Evolutionary conservation across 1,140 invertebrate genomes (phyloP), one percentile per base, ranked within the genome.

Genomic region (Bombus superbus): DNA sequence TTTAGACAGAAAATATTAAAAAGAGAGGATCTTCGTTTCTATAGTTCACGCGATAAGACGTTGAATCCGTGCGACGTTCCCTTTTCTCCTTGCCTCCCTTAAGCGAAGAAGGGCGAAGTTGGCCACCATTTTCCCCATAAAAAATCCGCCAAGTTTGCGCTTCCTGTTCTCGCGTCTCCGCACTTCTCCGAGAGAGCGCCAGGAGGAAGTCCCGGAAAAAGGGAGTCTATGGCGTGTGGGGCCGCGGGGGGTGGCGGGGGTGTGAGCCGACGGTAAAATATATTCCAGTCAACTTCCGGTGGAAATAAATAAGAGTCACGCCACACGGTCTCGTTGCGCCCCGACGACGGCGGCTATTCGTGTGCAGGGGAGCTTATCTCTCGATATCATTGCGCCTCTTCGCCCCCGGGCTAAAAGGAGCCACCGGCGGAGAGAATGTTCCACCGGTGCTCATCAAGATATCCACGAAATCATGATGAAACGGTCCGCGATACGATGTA

Each of bases 271-370:
- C 89, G 92, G 92, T 92, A 91, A 95, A 94, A 95, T 95, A 95
- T 95, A 95, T 95, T 95, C 94, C 93, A 93, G 92, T 94, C 92
- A 93, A 94, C 93, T 95, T 95, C 95, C 95, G 95, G 85, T 95
- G 91, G 93, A 95, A 94, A 95, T 95, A 95, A 95, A 95, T 95
- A 95, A 95, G 89, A 95, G 94, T 95, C 95, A 94, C 94, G 93
- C 94, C 93, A 94, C 88, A 88, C 91, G 87, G 91, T 91, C 92
- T 90, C 89, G 90, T 88, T 92, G 90, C 92, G 90, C 87, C 91
- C 91, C 90, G 91, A 89, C 90, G 86, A 88, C 86, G 91, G 90
- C 91, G 92, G 89, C 93, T 89, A 92, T 92, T 93, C 91, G 92
- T 92, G 91, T 92, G 91, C 90, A 89, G 81, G 88, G 91, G 91